Evolutionary conservation across 2,113 vertebrate species (phyloP).

Genomic region (Egretta garzetta): DNA sequence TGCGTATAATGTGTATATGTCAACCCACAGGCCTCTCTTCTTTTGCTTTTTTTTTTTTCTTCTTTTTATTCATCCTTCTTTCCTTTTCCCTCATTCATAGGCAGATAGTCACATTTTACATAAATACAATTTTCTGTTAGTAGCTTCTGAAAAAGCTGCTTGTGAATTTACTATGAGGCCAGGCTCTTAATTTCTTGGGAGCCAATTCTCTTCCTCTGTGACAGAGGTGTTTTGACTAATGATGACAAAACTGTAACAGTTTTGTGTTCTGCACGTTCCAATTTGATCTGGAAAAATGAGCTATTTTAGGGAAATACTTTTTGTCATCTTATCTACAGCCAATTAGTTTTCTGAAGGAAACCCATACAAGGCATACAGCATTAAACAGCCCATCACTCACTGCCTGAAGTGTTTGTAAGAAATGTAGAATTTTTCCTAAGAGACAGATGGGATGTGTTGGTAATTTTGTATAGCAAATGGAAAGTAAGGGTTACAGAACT

Average conservation of each 20-base stretch:
- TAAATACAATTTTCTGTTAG: neutral
- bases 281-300: neutral
- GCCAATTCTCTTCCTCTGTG: neutral
- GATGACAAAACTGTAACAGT: neutral
- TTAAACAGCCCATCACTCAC: neutral
- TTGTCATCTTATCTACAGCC: neutral
- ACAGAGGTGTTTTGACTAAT: constrained; percentile 4
- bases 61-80: neutral
- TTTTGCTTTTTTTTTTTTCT: neutral
- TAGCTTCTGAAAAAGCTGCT: neutral
- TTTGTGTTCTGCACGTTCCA: neutral
- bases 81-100: neutral
- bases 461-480: neutral
- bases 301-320: neutral
- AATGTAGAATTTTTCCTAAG: neutral
- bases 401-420: neutral
- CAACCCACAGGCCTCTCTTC: neutral
- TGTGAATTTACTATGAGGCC: neutral
- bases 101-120: neutral
- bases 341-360: constrained; percentile 13
- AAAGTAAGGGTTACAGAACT: neutral
- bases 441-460: neutral
- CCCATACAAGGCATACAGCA: accelerated
- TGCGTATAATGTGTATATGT: neutral
- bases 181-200: neutral